These are phyloP conservation scores for Nerophis lumbriciformis DNA, from an alignment of 2,113 vertebrate species.

Conservation along the genomic window DNA sequence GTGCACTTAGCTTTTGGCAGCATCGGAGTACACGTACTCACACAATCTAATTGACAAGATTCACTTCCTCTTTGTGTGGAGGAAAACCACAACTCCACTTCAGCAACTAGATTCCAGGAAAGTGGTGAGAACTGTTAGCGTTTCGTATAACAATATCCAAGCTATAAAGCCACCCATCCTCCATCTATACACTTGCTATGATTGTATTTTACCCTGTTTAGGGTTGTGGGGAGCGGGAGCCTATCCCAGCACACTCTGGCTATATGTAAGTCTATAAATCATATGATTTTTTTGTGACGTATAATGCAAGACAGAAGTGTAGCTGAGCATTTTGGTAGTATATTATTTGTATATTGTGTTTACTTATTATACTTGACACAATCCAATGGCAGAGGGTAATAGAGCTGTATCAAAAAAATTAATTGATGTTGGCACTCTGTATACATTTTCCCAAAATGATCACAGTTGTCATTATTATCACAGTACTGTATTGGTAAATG, in stretches of 20 bases:
- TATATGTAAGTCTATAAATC: background rate
- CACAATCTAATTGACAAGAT: slow-evolving; percentile 6
- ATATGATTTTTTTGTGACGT: background rate
- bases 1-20: slow-evolving; percentile 55
- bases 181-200: too few species aligned
- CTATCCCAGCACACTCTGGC: too few species aligned
- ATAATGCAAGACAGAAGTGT: background rate
- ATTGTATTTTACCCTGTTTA: too few species aligned
- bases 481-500: too few species aligned
- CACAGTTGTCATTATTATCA: too few species aligned
- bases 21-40: background rate
- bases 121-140: background rate
- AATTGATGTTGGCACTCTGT: too few species aligned
- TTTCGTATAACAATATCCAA: background rate
- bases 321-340: background rate
- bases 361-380: too few species aligned
- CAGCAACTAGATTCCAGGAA: slow-evolving; percentile 12
- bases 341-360: background rate
- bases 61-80: slow-evolving; percentile 1
- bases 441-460: too few species aligned
- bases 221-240: too few species aligned
- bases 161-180: too few species aligned
- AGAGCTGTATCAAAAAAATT: too few species aligned
- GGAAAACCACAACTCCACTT: slow-evolving; percentile 10
- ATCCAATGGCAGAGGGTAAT: too few species aligned